A percentile compares a stretch with the other conserved stretches of the same genome.
Evolutionary conservation across 2,113 vertebrate species (phyloP).

Genomic region (Bambusicola thoracicus): DNA sequence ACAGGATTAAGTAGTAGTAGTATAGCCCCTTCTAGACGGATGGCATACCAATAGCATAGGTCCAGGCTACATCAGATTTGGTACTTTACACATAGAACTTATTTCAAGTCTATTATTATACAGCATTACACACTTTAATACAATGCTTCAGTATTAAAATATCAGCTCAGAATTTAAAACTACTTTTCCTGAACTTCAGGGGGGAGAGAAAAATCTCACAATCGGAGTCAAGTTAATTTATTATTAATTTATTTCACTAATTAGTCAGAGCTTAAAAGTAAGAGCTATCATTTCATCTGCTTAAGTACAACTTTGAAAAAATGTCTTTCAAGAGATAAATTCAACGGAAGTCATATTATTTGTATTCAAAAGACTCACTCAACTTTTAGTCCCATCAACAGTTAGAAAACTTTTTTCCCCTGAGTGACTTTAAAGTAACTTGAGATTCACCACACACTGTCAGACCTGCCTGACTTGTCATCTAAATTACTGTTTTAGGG

Average conservation of each 20-base stretch:
- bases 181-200: background rate
- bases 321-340: background rate
- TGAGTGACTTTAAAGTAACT: background rate
- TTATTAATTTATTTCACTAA: background rate
- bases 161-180: background rate
- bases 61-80: background rate
- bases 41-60: background rate
- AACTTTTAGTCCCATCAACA: background rate
- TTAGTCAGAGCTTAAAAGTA: background rate
- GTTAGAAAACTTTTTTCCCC: background rate
- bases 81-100: background rate
- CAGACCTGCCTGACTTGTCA: background rate
- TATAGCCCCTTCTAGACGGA: background rate
- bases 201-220: background rate
- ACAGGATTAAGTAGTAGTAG: background rate
- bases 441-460: background rate
- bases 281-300: background rate
- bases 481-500: background rate
- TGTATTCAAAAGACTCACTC: background rate
- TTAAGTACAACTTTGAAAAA: background rate
- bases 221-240: background rate
- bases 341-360: background rate
- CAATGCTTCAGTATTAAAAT: background rate
- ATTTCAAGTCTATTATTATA: background rate
- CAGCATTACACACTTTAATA: background rate